A percentile compares a stretch with the other conserved stretches of the same genome.
These are phyloP conservation scores for Macropis europaea DNA, from an alignment of 2,888 invertebrate species.

Conservation along the genomic window DNA sequence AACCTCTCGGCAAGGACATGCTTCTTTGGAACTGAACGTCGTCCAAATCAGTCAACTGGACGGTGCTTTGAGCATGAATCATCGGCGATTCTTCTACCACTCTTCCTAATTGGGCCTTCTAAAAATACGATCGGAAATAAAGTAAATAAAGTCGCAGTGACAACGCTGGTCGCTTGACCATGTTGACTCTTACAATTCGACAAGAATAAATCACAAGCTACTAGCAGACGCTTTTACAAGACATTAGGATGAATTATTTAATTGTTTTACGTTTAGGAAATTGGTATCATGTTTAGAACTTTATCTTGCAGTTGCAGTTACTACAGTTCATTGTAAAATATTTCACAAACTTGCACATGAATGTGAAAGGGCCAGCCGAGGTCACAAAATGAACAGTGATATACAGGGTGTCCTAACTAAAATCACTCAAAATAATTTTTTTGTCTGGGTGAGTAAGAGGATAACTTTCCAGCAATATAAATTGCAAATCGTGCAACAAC, in stretches of 20 bases:
- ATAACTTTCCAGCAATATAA: too few relatives aligned
- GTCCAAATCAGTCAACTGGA: slow-evolving; percentile 71
- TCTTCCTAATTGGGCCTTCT: slow-evolving; percentile 71
- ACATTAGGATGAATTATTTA: too few relatives aligned
- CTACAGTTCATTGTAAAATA: too few relatives aligned
- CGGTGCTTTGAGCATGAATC: slow-evolving; percentile 71
- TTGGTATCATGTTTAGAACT: too few relatives aligned
- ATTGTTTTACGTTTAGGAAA: too few relatives aligned
- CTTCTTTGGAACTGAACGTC: slow-evolving; percentile 78
- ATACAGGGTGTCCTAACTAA: too few relatives aligned
- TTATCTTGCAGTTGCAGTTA: too few relatives aligned
- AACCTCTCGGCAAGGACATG: slow-evolving; percentile 79
- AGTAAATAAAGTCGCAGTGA: neutral
- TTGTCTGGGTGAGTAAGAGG: too few relatives aligned
- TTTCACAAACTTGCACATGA: too few relatives aligned
- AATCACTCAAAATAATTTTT: too few relatives aligned
- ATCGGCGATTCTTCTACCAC: slow-evolving; percentile 72
- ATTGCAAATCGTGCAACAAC: neutral
- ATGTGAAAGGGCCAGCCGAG: too few relatives aligned
- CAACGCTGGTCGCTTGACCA: neutral
- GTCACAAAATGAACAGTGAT: too few relatives aligned
- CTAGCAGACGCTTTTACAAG: neutral
- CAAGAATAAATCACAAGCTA: neutral
- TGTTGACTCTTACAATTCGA: neutral
- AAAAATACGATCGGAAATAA: slow-evolving; percentile 25